These are phyloP conservation scores for Thunnus thynnus DNA, from an alignment of 2,113 vertebrate species.

Conservation along the genomic window DNA sequence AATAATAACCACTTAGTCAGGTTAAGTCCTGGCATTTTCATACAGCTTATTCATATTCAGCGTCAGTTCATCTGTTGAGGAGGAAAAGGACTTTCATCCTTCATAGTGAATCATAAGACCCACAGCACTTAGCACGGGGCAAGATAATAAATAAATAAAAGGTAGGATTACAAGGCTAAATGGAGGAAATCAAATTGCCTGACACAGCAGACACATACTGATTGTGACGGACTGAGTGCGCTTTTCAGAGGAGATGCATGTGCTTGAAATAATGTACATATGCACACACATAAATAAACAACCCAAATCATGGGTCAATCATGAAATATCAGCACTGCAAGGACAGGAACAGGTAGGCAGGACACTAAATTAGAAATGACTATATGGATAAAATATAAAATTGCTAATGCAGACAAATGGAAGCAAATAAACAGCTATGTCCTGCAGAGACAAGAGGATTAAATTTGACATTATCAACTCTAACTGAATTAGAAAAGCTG, in stretches of 20 bases:
- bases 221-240: slow-evolving; percentile 51
- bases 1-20: neutral
- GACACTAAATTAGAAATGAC: neutral
- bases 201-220: slow-evolving; percentile 67
- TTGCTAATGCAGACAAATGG: neutral
- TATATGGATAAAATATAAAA: slow-evolving; percentile 6
- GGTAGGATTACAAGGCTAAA: slow-evolving; percentile 78
- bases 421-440: slow-evolving; percentile 12
- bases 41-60: slow-evolving; percentile 30
- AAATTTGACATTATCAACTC: slow-evolving; percentile 35
- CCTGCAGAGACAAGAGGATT: neutral
- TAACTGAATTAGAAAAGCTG: slow-evolving; percentile 48
- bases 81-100: slow-evolving; percentile 62
- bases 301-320: slow-evolving; percentile 2
- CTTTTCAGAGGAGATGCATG: slow-evolving; percentile 39
- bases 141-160: slow-evolving; percentile 81
- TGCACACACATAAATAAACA: slow-evolving; percentile 25
- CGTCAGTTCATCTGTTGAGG: slow-evolving; percentile 12
- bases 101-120: slow-evolving; percentile 46
- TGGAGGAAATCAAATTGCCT: slow-evolving; percentile 81
- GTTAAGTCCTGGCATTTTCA: slow-evolving; percentile 8
- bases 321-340: slow-evolving; percentile 3
- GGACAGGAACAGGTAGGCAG: slow-evolving; percentile 3
- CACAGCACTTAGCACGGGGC: slow-evolving; percentile 70
- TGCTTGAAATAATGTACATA: slow-evolving; percentile 35